A percentile compares a stretch with the other conserved stretches of the same genome.
Evolutionary conservation across 1,140 invertebrate species (phyloP).

Genomic region (Marisa cornuarietis): DNA sequence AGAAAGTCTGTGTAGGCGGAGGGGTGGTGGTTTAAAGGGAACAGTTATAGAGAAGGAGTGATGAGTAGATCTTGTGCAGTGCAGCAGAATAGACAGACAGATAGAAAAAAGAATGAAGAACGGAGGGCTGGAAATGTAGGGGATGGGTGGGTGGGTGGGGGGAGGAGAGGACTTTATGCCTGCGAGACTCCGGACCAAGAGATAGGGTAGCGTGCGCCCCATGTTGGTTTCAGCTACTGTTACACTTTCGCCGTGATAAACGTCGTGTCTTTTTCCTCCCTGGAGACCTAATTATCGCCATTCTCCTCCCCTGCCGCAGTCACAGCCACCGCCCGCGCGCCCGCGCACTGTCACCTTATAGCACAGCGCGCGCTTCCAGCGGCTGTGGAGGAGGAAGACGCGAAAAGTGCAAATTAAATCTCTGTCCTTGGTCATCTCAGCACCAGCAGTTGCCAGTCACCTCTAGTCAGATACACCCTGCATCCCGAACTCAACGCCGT

Average conservation of each 20-base stretch:
- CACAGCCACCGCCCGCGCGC: not conserved
- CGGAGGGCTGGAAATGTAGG: too few species aligned
- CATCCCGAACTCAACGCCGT: too few species aligned
- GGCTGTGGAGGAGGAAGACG: not conserved
- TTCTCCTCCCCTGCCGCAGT: not conserved
- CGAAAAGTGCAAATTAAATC: constrained; percentile 7
- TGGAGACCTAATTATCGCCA: constrained; percentile 1
- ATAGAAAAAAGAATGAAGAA: too few species aligned
- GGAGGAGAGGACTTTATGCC: not conserved
- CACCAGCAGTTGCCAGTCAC: too few species aligned
- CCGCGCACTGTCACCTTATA: not conserved
- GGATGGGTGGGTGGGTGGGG: not conserved
- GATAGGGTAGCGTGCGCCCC: not conserved
- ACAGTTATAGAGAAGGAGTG: not conserved
- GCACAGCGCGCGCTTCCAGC: not conserved
- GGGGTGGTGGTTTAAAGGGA: too few species aligned
- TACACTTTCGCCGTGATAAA: constrained; percentile 6
- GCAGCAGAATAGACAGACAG: too few species aligned
- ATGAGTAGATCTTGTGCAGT: too few species aligned
- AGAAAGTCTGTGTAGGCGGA: too few species aligned
- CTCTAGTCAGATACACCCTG: too few species aligned
- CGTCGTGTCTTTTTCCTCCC: constrained; percentile 10
- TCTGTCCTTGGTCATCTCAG: not conserved
- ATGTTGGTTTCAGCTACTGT: constrained; percentile 11
- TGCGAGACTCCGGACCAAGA: not conserved